Evolutionary conservation across 2,888 invertebrate species (phyloP).

Genomic region (Gonocerus acuteangulatus): DNA sequence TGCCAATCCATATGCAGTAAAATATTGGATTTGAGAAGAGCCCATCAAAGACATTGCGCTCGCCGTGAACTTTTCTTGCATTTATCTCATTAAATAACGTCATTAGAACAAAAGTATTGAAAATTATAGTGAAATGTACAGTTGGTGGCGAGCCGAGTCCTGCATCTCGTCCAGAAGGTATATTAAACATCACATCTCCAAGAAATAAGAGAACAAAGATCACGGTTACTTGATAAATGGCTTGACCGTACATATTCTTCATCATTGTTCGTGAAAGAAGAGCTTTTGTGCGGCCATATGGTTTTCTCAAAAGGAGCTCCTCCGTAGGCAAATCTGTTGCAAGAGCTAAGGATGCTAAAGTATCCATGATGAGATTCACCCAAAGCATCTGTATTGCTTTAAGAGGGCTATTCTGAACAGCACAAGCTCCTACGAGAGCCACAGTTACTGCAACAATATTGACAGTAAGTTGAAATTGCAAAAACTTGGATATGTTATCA

Average conservation of each 20-base stretch:
- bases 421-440: constrained; percentile 97
- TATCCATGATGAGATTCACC: constrained; percentile 99
- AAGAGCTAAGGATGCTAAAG: constrained; percentile 89
- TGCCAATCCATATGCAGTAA: constrained; percentile 95
- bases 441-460: constrained; percentile 98
- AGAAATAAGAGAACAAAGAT: constrained; percentile 90
- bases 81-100: constrained; percentile 99
- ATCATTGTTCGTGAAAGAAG: constrained; percentile 96
- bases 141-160: constrained; percentile 72
- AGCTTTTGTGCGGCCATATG: constrained; percentile 96
- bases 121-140: constrained; percentile 98
- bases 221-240: constrained; percentile 88
- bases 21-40: constrained; percentile 97
- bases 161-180: constrained; percentile 79
- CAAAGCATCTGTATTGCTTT: constrained; percentile 99
- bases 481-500: constrained; percentile 98
- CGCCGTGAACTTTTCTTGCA: constrained; percentile 98
- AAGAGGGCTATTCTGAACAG: constrained; percentile 93
- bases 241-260: constrained; percentile 98
- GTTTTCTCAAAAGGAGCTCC: constrained; percentile 85
- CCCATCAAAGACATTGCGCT: constrained; percentile 95
- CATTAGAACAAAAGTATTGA: constrained; percentile 99
- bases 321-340: constrained; percentile 94
- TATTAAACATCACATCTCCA: constrained; percentile 83
- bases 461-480: constrained; percentile 98